Base-by-base conservation (phyloP, 2,113 vertebrate species). In the Campylorhamphus procurvoides region DNA sequence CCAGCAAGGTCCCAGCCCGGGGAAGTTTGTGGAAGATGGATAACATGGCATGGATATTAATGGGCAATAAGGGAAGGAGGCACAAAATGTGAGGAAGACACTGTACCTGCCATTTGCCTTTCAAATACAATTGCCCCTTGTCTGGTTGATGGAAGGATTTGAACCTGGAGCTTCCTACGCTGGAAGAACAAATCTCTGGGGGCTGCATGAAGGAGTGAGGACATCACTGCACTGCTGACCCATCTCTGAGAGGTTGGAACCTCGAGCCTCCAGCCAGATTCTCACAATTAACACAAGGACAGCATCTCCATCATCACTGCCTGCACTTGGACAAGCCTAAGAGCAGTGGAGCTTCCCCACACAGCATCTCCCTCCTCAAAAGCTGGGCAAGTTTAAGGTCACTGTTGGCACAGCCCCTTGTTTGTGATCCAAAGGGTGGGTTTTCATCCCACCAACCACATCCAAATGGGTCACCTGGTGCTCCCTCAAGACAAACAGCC, bases 1-100 rank as follows among this genome's bases (percentile, higher is more conserved):
- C n/a, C 46, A 89, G 59, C 37, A 46, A 79, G 82, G 27, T 52
- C 18, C 39, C 85, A 77, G 82, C 42, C 69, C 1, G 0, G 2
- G 72, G 59, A 93, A 91, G 50, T 35, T 35, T 50, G 47, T 16
- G 29, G 75, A 63, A 92, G 96, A 96, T 94, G 82, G 72, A 96
- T 96, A 83, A 55, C n/a, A 29, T 1, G 1, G 16, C 67, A 25
- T 12, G 15, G 71, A 74, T 53, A 25, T 63, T 94, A 77, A 96
- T 63, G 63, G 63, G 50, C 33, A 60, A 6, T 44, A 20, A 67
- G 75, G 71, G 78, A 83, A 73, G 50, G 63, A 10, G 3, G 78
- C 25, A 80, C 84, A 50, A 76, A 77, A 47, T 6, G 55, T 7
- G 72, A 91, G 50, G 63, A 37, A 59, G 27, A 10, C 47, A 13